Percentiles rank a stretch among this genome's conserved stretches.
These are phyloP conservation scores for Tenualosa thibaudeaui DNA, from an alignment of 2,797 vertebrate species.

Conservation along the genomic window DNA sequence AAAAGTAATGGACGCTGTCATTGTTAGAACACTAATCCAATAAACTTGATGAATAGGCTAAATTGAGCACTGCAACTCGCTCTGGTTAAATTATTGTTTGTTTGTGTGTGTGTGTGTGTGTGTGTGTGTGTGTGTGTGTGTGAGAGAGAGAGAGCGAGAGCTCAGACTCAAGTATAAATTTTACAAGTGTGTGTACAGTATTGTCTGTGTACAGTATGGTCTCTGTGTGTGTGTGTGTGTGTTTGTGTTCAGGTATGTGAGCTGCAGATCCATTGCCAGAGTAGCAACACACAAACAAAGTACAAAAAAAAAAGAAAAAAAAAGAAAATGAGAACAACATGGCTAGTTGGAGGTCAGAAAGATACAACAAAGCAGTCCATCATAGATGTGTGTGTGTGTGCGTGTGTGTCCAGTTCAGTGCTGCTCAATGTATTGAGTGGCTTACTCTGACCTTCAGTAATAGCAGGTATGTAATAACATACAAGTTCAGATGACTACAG, in stretches of 20 bases:
- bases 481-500: background rate
- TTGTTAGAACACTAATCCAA: background rate
- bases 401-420: background rate
- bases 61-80: background rate
- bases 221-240: background rate
- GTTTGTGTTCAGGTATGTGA: no score
- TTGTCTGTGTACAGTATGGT: background rate
- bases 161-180: background rate
- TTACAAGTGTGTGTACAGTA: no score
- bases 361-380: background rate
- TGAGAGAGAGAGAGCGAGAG: no score
- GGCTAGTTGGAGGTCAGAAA: background rate
- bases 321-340: background rate
- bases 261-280: no score
- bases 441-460: background rate
- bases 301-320: background rate
- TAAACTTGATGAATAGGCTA: conserved; percentile 7
- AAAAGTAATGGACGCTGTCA: background rate
- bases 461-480: background rate
- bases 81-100: background rate
- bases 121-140: background rate
- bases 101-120: background rate
- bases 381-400: background rate
- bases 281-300: background rate
- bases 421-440: background rate